Conservation (phyloP, 2,888 invertebrate species). For the Dynastes hyllus region DNA sequence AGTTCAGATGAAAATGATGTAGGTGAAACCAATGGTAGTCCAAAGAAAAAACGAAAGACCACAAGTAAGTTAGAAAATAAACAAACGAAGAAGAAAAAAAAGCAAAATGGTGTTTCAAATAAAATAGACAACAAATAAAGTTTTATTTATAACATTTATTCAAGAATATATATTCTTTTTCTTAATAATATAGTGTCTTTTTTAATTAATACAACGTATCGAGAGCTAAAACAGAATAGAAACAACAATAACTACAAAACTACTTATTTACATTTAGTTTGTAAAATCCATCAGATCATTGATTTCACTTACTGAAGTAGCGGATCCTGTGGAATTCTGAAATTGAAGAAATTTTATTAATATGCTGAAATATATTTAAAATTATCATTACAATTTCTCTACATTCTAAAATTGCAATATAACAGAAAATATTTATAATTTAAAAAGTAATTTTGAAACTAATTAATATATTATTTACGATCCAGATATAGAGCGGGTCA, state of each 20-base stretch:
- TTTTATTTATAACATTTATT: constrained; percentile 13
- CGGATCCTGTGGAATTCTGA: constrained; percentile 51
- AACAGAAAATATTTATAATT: background rate
- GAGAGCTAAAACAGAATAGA: background rate
- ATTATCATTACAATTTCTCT: too few relatives aligned
- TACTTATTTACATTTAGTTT: constrained; percentile 38
- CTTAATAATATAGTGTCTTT: background rate
- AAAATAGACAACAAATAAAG: background rate
- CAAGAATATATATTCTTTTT: background rate
- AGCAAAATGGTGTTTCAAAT: background rate
- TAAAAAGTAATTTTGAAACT: constrained; percentile 15
- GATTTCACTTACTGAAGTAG: constrained; percentile 46
- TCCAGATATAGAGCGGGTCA: background rate
- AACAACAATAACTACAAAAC: background rate
- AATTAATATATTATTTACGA: background rate
- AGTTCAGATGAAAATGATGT: constrained; percentile 48
- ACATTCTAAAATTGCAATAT: too few relatives aligned
- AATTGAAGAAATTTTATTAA: constrained; percentile 8
- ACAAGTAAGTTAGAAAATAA: constrained; percentile 43
- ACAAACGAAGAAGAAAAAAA: constrained; percentile 8
- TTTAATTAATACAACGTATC: background rate
- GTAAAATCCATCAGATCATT: constrained; percentile 57
- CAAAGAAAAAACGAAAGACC: constrained; percentile 51
- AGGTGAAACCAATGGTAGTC: background rate
- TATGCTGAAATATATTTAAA: background rate